phyloP scores from a whole-genome alignment of 1,140 invertebrate species.

The Mylabris phalerata region DNA sequence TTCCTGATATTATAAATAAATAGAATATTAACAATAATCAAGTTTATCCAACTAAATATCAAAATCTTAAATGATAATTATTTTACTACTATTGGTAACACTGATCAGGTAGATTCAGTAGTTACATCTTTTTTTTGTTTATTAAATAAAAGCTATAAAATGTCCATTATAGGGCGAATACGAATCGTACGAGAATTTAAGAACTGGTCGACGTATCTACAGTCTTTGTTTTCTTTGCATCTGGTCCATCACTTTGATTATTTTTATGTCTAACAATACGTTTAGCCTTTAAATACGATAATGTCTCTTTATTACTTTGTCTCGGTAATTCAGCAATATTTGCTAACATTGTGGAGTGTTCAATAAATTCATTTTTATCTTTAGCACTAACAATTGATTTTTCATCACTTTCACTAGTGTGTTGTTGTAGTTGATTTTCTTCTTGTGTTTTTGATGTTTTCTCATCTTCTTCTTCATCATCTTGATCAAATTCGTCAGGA shows the following conservation, averaged over 20 bases:
- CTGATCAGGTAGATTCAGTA: too few relatives aligned
- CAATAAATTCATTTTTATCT: conserved; percentile 16
- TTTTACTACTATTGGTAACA: too few relatives aligned
- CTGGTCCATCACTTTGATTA: conserved; percentile 10
- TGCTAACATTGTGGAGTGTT: conserved; percentile 24
- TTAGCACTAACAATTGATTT: too few relatives aligned
- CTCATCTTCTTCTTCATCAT: conserved; percentile 24
- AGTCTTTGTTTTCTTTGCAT: conserved; percentile 19
- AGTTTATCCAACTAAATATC: too few relatives aligned
- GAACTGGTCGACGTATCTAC: not conserved
- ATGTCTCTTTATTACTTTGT: conserved; percentile 33
- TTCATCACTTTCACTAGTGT: too few relatives aligned
- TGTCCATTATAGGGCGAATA: too few relatives aligned
- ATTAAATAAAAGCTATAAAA: too few relatives aligned
- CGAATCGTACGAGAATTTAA: not conserved
- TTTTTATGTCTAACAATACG: conserved; percentile 35
- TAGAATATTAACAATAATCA: too few relatives aligned
- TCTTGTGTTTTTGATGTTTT: conserved; percentile 5
- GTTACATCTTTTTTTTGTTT: too few relatives aligned
- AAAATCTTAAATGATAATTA: too few relatives aligned
- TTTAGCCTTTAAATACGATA: conserved; percentile 40
- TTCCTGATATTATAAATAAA: too few relatives aligned
- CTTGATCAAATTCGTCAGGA: conserved; percentile 18
- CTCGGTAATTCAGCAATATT: conserved; percentile 32
- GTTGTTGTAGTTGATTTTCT: conserved; percentile 26